phyloP scores from a whole-genome alignment of 2,113 vertebrate species.

The Danionella cerebrum region DNA sequence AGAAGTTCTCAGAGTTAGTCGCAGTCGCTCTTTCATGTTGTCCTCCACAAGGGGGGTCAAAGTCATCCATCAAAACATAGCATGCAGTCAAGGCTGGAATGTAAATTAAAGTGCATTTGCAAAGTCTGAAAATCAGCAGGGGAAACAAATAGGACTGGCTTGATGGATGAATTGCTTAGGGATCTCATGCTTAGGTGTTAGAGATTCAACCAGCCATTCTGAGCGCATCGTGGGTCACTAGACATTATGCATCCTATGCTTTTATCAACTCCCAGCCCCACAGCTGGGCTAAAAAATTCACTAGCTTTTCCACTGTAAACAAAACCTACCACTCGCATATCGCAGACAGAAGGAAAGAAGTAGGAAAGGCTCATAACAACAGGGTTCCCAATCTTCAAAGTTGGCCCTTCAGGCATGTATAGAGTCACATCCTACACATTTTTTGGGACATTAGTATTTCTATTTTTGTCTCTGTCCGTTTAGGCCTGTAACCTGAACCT shows the following conservation, averaged over 20 bases:
- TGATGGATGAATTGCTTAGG: constrained; percentile 73
- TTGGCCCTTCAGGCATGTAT: too few relatives aligned
- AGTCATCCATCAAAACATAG: constrained; percentile 74
- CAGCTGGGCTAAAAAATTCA: constrained; percentile 26
- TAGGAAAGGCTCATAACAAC: too few relatives aligned
- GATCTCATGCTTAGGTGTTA: constrained; percentile 56
- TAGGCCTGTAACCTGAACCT: too few relatives aligned
- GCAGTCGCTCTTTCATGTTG: constrained; percentile 33
- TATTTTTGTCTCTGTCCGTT: too few relatives aligned
- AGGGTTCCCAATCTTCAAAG: too few relatives aligned
- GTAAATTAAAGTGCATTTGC: constrained; percentile 70
- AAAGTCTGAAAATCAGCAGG: constrained; percentile 70
- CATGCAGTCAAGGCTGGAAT: constrained; percentile 67
- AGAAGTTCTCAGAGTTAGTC: constrained; percentile 39
- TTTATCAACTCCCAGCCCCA: constrained; percentile 1
- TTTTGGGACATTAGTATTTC: too few relatives aligned
- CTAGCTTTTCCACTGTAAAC: not conserved
- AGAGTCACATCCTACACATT: too few relatives aligned
- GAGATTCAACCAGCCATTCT: constrained; percentile 61
- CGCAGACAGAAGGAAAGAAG: too few relatives aligned
- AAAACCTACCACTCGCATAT: too few relatives aligned
- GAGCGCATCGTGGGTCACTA: constrained; percentile 57
- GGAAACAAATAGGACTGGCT: constrained; percentile 68
- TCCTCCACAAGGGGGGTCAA: constrained; percentile 71
- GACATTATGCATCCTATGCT: constrained; percentile 24